Evolutionary conservation across 64 coral and sea anemone species (phyloP).

Genomic region (Cladopsammia gracilis): DNA sequence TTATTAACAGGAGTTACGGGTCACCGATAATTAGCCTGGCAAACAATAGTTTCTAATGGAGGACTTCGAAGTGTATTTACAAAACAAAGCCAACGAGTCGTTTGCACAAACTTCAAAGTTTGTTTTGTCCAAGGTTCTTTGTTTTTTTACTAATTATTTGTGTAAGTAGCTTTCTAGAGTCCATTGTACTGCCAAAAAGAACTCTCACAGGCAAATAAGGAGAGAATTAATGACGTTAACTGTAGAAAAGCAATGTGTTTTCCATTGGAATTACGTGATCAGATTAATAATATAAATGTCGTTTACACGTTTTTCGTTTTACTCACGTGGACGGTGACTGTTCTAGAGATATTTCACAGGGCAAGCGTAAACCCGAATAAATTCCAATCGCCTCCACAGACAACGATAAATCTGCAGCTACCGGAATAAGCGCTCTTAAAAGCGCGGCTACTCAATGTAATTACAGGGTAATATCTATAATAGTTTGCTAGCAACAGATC

Average conservation of each 20-base stretch:
- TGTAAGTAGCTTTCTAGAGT: conserved; percentile 11
- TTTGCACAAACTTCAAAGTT: conserved; percentile 36
- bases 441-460: conserved; percentile 22
- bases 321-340: neutral
- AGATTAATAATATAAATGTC: neutral
- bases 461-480: conserved; percentile 38
- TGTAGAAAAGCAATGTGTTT: conserved; percentile 19
- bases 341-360: neutral
- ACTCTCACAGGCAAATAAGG: conserved; percentile 14
- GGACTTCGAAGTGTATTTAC: conserved; percentile 35
- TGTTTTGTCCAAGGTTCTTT: conserved; percentile 33
- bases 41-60: conserved; percentile 38
- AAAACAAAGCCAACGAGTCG: conserved; percentile 13
- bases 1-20: conserved; percentile 44
- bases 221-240: conserved; percentile 13
- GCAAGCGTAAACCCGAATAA: neutral
- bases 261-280: too few relatives aligned
- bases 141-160: conserved; percentile 6
- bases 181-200: conserved; percentile 22
- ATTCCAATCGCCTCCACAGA: neutral
- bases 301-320: neutral
- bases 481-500: neutral
- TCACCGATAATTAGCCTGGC: conserved; percentile 25
- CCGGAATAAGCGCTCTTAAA: neutral
- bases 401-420: neutral